Base-by-base conservation (phyloP, 2,797 vertebrate species). In the Darevskia nairensis region DNA sequence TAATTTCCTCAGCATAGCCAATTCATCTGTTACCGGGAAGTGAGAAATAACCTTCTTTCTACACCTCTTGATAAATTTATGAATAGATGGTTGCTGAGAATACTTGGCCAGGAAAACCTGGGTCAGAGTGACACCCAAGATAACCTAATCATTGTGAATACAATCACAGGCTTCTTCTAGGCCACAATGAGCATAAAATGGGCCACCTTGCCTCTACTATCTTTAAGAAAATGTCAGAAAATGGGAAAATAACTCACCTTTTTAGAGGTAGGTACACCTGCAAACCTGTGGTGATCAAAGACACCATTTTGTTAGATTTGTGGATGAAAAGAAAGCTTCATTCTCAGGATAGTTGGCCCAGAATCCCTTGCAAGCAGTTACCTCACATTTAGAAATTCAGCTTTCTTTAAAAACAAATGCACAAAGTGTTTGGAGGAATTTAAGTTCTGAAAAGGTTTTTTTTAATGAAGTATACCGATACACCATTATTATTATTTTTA, bases 351-450 rank as follows among this genome's bases (percentile, higher is more conserved):
- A 3, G 83, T 89, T 25, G 1, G 3, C 17, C 68, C 46, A 9
- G 15, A 5, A 11, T 6, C 15, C 55, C 86, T 82, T 84, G 21
- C 35, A 89, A 87, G 8, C 59, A 80, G n/a, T 55, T 19, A 71
- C 13, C 27, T 90, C 0, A 0, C 72, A 64, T 61, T 27, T 8
- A 77, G 44, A 29, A 44, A 89, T 80, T 74, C 3, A 46, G 35
- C 27, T 83, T 64, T 27, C 8, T 78, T 55, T 83, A 59, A 88
- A 77, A 84, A 80, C 35, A n/a, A 80, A 89, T 10, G 59, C 32
- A 80, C 35, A 86, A 72, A 27, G 19, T n/a, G 3, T n/a, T 7
- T 44, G 50, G 17, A 41, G 19, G 32, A 72, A 39, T 71, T 64
- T 35, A 71, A 35, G 15, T 27, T 79, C 19, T 41, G 23, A 78